Percentiles rank a stretch among this genome's conserved stretches.
Evolutionary conservation across 1,140 invertebrate species (phyloP).

Genomic region (Lethrus apterus): DNA sequence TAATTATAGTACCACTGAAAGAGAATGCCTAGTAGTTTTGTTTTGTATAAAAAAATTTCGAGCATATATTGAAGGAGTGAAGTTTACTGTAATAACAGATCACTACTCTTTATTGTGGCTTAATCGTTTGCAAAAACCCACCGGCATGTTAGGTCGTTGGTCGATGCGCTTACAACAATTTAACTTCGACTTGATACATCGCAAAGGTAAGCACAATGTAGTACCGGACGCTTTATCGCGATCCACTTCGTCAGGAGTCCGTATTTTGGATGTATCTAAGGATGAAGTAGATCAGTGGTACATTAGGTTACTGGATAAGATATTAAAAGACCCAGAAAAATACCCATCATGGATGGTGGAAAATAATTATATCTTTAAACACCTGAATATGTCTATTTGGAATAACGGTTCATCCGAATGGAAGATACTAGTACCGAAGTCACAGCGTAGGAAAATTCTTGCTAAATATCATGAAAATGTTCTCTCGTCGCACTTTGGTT

Average conservation of each 20-base stretch:
- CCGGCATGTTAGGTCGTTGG: slow-evolving; percentile 39
- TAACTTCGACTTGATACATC: slow-evolving; percentile 34
- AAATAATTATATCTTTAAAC: slow-evolving; percentile 18
- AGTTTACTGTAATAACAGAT: slow-evolving; percentile 17
- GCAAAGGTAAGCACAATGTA: slow-evolving; percentile 27
- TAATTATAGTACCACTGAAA: slow-evolving; percentile 8
- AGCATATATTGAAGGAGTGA: background rate
- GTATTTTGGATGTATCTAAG: too few species aligned
- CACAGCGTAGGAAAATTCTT: slow-evolving; percentile 6
- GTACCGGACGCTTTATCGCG: slow-evolving; percentile 30
- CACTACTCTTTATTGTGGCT: slow-evolving; percentile 38
- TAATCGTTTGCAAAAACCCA: slow-evolving; percentile 33
- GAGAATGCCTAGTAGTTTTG: background rate
- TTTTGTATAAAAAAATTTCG: slow-evolving; percentile 2
- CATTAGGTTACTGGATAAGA: slow-evolving; percentile 4
- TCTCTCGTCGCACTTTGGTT: slow-evolving; percentile 14
- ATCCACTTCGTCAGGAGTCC: too few species aligned
- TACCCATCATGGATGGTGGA: slow-evolving; percentile 17
- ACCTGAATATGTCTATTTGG: background rate
- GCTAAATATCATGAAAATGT: slow-evolving; percentile 15
- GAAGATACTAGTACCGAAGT: slow-evolving; percentile 20
- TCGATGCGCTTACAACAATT: slow-evolving; percentile 35
- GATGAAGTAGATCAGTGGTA: slow-evolving; percentile 14
- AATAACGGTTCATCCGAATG: slow-evolving; percentile 16
- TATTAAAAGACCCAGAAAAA: background rate